These are phyloP conservation scores for Odontothrips loti DNA, from an alignment of 2,888 invertebrate species.

Conservation along the genomic window DNA sequence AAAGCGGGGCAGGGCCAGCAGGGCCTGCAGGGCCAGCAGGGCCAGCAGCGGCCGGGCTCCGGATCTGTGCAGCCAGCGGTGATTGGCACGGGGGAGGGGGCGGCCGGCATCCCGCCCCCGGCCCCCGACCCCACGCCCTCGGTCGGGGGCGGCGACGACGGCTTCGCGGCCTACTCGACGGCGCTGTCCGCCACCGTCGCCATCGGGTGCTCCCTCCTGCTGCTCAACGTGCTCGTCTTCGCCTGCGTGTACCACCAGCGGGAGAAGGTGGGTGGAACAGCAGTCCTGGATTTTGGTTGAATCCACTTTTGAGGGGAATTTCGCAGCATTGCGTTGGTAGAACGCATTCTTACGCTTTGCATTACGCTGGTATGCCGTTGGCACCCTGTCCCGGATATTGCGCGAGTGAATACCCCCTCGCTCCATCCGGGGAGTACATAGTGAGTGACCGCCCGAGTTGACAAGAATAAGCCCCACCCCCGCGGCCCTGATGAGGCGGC, in stretches of 20 bases:
- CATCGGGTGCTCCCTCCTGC: slow-evolving; percentile 57
- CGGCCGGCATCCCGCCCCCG: slow-evolving; percentile 41
- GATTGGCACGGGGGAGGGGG: slow-evolving; percentile 36
- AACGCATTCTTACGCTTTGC: too few relatives aligned
- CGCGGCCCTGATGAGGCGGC: too few relatives aligned
- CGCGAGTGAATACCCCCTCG: too few relatives aligned
- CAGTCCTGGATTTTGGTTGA: neutral
- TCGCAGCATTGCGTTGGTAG: too few relatives aligned
- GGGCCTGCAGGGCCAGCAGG: too few relatives aligned
- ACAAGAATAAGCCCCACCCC: too few relatives aligned
- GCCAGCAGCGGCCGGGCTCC: too few relatives aligned
- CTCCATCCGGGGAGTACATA: too few relatives aligned
- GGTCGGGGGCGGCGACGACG: slow-evolving; percentile 59
- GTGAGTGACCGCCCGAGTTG: too few relatives aligned
- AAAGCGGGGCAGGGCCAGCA: neutral
- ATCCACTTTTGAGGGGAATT: too few relatives aligned
- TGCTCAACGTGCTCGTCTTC: slow-evolving; percentile 19
- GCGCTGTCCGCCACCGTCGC: slow-evolving; percentile 90
- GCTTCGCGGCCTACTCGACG: slow-evolving; percentile 85
- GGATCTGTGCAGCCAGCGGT: slow-evolving; percentile 31
- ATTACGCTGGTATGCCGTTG: too few relatives aligned
- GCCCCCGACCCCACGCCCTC: slow-evolving; percentile 41
- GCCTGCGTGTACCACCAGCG: slow-evolving; percentile 23
- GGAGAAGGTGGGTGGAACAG: neutral
- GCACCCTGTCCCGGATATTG: too few relatives aligned